Base-by-base conservation (phyloP, 37 sponge, comb jelly and placozoan species). In the Amphimedon queenslandica region DNA sequence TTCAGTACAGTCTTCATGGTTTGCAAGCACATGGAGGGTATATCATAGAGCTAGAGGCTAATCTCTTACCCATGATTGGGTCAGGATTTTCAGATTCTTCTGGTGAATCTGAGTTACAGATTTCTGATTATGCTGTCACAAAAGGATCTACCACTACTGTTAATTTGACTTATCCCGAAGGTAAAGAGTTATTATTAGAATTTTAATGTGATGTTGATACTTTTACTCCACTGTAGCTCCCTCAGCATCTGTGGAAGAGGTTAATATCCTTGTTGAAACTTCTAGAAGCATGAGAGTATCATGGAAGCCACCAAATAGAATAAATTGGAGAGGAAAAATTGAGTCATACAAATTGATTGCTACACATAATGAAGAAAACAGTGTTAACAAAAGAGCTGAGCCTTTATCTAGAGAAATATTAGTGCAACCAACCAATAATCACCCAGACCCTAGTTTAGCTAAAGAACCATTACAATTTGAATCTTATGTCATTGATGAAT, bases 391-490 rank as follows among this genome's bases (percentile, higher is more conserved):
- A 6, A 60, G 27, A 25, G 27, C 27, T n/a, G 27, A 60, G 23
- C 27, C 8, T 25, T n/a, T 6, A 25, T n/a, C 23, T 60, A n/a
- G 5, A 60, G 27, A 25, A 60, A n/a, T n/a, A 25, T 25, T 25
- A 60, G 23, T 60, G 27, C 23, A 11, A 25, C 61, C 61, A 60
- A 13, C 8, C 5, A n/a, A 11, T 6, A 60, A 60, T n/a, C 23
- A 60, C 21, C 61, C 27, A n/a, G 61, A 60, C 21, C 61, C 61
- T 25, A 60, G 61, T n/a, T n/a, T 60, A 25, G 61, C 61, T 60
- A n/a, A 13, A 25, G 61, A 60, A n/a, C 61, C 61, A 25, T 60
- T 60, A n/a, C 61, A 25, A 5, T n/a, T 25, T 25, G 61, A 60
- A n/a, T 6, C 23, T n/a, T n/a, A 60, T n/a, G 5, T 60, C 5